phyloP scores from a whole-genome alignment of 2,113 vertebrate genomes.

The Gymnarchus niloticus region DNA sequence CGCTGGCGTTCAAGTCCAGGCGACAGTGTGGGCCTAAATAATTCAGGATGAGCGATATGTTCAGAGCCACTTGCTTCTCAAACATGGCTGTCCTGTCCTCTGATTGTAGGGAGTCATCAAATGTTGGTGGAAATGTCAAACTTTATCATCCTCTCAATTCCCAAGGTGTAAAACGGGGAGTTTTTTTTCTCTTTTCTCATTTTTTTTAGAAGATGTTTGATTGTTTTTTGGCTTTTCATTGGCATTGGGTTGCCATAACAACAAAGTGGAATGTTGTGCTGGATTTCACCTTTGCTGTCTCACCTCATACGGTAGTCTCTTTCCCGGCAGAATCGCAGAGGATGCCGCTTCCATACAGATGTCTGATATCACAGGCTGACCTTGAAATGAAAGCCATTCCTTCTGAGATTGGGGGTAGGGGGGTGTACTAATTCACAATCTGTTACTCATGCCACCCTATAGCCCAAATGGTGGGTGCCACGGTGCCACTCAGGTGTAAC shows the following conservation, averaged over 20 bases:
- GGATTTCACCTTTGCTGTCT: constrained; percentile 81
- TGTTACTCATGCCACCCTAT: constrained; percentile 46
- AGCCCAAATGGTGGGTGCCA: constrained; percentile 68
- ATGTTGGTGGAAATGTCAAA: constrained; percentile 60
- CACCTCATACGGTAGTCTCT: constrained; percentile 60
- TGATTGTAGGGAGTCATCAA: constrained; percentile 63
- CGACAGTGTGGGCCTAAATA: constrained; percentile 71
- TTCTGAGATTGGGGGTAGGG: constrained; percentile 55
- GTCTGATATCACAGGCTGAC: constrained; percentile 68
- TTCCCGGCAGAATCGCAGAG: constrained; percentile 67
- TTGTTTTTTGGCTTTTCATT: constrained; percentile 66
- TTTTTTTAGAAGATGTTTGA: constrained; percentile 43
- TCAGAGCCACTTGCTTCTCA: constrained; percentile 52
- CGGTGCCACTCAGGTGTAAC: constrained; percentile 64
- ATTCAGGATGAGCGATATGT: constrained; percentile 78
- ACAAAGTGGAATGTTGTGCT: constrained; percentile 77
- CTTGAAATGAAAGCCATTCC: constrained; percentile 71
- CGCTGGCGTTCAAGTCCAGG: constrained; percentile 65
- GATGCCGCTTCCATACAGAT: constrained; percentile 66
- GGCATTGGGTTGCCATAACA: constrained; percentile 73
- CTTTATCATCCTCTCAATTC: constrained; percentile 46
- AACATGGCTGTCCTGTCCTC: constrained; percentile 54
- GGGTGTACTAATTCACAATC: constrained; percentile 54
- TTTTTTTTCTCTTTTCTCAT: constrained; percentile 27
- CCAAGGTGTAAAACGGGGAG: constrained; percentile 47